Conservation (phyloP, 2,888 invertebrate genomes). For the Heliconius hortense region DNA sequence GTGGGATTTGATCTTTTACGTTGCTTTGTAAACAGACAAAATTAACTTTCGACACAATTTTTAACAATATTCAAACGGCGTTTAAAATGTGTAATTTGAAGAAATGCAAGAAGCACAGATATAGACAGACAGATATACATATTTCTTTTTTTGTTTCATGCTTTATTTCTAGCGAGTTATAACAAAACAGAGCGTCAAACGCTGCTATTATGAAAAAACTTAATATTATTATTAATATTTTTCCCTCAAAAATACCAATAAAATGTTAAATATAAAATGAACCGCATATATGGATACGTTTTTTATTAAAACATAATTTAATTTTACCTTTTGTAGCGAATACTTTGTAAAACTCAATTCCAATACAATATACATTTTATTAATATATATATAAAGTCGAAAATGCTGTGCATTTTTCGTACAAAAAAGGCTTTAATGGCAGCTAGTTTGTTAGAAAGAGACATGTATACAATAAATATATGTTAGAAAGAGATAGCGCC, state of each 20-base stretch:
- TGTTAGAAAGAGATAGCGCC: conserved; percentile 28
- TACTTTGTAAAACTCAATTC: background rate
- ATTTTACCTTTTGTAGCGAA: background rate
- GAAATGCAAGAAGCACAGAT: too few species aligned
- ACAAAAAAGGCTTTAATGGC: conserved; percentile 31
- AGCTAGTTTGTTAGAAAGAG: conserved; percentile 19
- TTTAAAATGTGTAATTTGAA: too few species aligned
- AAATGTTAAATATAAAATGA: background rate
- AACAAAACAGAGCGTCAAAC: too few species aligned
- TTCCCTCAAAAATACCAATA: background rate
- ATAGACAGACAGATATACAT: too few species aligned
- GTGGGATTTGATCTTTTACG: too few species aligned
- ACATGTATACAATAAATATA: background rate
- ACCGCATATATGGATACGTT: background rate
- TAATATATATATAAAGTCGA: background rate
- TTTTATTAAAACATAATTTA: background rate
- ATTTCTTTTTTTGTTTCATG: too few species aligned
- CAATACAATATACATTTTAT: background rate
- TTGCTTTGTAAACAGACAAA: too few species aligned
- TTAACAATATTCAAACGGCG: too few species aligned
- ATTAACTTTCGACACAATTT: too few species aligned
- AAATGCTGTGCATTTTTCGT: background rate
- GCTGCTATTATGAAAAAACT: too few species aligned
- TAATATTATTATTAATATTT: background rate
- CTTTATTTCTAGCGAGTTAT: too few species aligned